These are phyloP conservation scores for Drosophila miranda DNA, from an alignment of 1,140 invertebrate genomes.

Conservation along the genomic window DNA sequence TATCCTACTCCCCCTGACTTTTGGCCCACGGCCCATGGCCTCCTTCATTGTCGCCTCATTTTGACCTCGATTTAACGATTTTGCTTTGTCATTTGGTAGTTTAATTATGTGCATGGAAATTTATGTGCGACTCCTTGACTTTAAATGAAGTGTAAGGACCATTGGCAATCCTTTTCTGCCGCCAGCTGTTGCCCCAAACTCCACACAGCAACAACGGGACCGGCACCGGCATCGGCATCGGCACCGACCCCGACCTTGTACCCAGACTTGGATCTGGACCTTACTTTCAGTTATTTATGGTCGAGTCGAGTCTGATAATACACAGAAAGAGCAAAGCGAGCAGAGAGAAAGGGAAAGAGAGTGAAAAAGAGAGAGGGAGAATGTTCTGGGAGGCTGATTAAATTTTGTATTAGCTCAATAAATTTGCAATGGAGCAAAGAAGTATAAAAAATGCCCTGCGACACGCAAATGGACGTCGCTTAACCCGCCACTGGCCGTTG, in stretches of 20 bases:
- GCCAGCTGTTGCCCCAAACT: slow-evolving; percentile 59
- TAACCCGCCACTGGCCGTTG: slow-evolving; percentile 51
- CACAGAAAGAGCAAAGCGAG: slow-evolving; percentile 13
- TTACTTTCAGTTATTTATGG: slow-evolving; percentile 62
- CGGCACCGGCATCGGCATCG: not conserved
- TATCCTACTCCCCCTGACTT: not conserved
- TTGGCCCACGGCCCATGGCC: not conserved
- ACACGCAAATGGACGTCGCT: slow-evolving; percentile 73
- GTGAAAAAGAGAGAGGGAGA: not conserved
- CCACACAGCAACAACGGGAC: not conserved
- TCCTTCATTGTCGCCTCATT: slow-evolving; percentile 26
- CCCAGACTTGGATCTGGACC: slow-evolving; percentile 25
- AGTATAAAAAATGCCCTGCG: slow-evolving; percentile 57
- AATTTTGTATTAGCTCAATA: slow-evolving; percentile 79
- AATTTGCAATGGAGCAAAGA: slow-evolving; percentile 51
- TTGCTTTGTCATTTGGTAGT: slow-evolving; percentile 78
- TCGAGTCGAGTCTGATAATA: slow-evolving; percentile 65
- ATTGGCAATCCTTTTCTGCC: slow-evolving; percentile 66
- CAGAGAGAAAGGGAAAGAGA: not conserved
- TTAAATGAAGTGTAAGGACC: slow-evolving; percentile 78
- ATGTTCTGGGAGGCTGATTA: slow-evolving; percentile 56
- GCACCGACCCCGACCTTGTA: slow-evolving; percentile 30
- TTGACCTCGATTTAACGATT: slow-evolving; percentile 74
- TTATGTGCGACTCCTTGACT: slow-evolving; percentile 79
- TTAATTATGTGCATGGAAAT: slow-evolving; percentile 80